phyloP scores from a whole-genome alignment of 2,888 invertebrate genomes.

The Polymixis flavicincta region DNA sequence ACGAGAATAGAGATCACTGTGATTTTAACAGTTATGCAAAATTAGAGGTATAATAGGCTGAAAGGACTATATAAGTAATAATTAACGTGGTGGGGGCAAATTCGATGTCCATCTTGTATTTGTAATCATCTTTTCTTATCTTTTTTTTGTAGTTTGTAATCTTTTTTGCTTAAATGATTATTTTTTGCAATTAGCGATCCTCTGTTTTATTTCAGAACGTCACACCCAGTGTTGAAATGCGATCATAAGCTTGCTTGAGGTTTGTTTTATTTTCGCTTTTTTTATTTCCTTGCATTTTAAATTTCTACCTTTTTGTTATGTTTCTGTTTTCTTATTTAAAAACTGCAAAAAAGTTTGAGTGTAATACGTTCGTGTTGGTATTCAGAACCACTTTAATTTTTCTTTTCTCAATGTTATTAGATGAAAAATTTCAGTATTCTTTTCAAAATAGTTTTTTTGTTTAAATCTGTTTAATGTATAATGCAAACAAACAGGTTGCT shows the following conservation, averaged over 20 bases:
- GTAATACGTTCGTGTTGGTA: neutral
- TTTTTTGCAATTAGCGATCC: conserved; percentile 41
- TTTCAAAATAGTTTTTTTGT: neutral
- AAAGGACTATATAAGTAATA: too few relatives aligned
- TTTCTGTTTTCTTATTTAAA: neutral
- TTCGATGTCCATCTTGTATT: neutral
- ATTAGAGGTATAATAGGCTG: too few relatives aligned
- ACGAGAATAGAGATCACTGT: too few relatives aligned
- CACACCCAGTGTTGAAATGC: conserved; percentile 84
- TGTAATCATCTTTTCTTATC: neutral
- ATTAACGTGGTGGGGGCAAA: too few relatives aligned
- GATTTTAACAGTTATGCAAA: too few relatives aligned
- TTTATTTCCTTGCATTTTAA: conserved; percentile 19
- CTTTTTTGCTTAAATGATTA: conserved; percentile 28
- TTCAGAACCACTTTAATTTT: neutral
- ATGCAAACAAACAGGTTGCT: neutral
- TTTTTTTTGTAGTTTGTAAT: neutral
- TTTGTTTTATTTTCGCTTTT: conserved; percentile 76
- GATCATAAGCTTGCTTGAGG: conserved; percentile 80
- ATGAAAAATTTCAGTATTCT: neutral
- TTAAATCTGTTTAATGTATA: neutral
- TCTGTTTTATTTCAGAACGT: conserved; percentile 84
- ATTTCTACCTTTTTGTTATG: too few relatives aligned
- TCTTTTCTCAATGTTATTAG: too few relatives aligned
- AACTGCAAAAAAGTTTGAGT: neutral